Percentiles rank a stretch among this genome's conserved stretches.
These are phyloP conservation scores for Hemithea aestivaria DNA, from an alignment of 2,888 invertebrate species.

Conservation along the genomic window DNA sequence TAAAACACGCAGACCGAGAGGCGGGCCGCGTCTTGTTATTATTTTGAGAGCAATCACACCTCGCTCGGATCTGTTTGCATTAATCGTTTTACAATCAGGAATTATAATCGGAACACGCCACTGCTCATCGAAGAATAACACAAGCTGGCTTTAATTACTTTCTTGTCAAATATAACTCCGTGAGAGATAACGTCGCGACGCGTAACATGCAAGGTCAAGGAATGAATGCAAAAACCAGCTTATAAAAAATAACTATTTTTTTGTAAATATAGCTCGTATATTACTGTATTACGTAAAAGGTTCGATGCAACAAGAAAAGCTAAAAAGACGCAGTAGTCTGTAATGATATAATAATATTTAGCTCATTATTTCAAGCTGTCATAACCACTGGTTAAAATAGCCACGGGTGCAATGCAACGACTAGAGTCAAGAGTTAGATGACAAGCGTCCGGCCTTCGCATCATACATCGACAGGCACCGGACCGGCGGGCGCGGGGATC, in stretches of 20 bases:
- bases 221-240: too few species aligned
- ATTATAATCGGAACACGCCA: constrained; percentile 32
- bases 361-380: too few species aligned
- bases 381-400: too few species aligned
- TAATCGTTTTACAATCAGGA: constrained; percentile 32
- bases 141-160: constrained; percentile 19
- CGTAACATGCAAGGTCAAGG: too few species aligned
- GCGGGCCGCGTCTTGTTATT: constrained; percentile 15
- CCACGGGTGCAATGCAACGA: constrained; percentile 6
- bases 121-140: constrained; percentile 25
- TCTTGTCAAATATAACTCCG: constrained; percentile 8
- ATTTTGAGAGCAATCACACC: constrained; percentile 23
- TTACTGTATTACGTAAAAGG: too few species aligned
- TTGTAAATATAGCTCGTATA: too few species aligned
- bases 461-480: constrained; percentile 54
- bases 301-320: too few species aligned
- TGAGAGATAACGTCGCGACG: not conserved
- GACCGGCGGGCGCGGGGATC: constrained; percentile 38
- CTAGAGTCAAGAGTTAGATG: constrained; percentile 20
- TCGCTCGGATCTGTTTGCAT: constrained; percentile 32
- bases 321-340: too few species aligned
- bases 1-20: constrained; percentile 18
- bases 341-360: too few species aligned
- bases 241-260: too few species aligned
- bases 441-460: constrained; percentile 34